Evolutionary conservation across 2,797 vertebrate genomes (phyloP), one percentile per base, ranked within the genome.

Genomic region (Coluber constrictor): DNA sequence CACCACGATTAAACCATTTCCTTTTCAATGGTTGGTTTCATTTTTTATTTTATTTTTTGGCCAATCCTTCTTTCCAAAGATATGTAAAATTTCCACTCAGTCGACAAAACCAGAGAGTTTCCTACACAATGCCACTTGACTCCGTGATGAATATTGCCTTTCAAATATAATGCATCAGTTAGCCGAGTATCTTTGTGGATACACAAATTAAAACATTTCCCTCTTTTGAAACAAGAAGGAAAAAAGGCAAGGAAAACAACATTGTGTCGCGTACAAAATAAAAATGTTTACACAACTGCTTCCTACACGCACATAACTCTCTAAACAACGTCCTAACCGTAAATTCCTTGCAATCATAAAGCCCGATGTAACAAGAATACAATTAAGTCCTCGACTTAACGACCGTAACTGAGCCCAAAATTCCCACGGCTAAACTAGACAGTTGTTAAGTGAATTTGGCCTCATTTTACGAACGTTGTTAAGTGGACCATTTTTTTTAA

Each of bases 31-130:
- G 89, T 55, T 90, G 60, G 91, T 83, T 95, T 96, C 94, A 96
- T 96, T 96, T 94, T 94, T 95, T 51, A n/a, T 51, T 43, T 43
- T 43, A 43, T 43, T 43, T 47, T 47, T 1, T 7, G 94, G 94
- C 92, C 95, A 93, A 93, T 89, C 93, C 88, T 91, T 92, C 90
- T 94, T 95, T 96, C 63, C 54, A 87, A 94, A 93, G 88, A 96
- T 93, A 96, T 61, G 95, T 61, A 96, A 95, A 96, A 93, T 93
- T 92, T 96, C 93, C 95, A 95, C 93, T 90, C 56, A 7, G 57
- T 66, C 47, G 74, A 93, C 95, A 96, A 95, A 95, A 96, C 90
- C 93, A 92, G 96, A 95, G 61, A 79, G 93, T 96, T 95, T 95
- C 94, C 91, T 86, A 94, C 93, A 93, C 92, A 96, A 90, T 86